Base-by-base conservation (phyloP, 1,140 invertebrate species). In the Scaptomyza graminum region DNA sequence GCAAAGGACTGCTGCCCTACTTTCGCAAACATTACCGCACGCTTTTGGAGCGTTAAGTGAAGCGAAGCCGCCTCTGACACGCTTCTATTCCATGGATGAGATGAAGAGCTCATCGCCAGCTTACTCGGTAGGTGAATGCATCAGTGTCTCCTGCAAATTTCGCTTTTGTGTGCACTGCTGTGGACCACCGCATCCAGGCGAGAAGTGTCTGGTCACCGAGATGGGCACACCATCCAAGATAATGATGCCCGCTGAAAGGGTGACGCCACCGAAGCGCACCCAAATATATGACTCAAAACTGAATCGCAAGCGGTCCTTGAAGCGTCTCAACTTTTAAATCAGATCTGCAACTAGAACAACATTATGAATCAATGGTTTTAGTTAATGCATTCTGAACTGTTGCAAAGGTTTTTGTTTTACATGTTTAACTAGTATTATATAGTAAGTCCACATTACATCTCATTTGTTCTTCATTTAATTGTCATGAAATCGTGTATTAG, bases 201-300 rank as follows among this genome's bases (percentile, higher is more conserved):
- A 65, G 25, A 80, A 75, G 9, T 88, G 83, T 46, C 69, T 76
- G 28, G 84, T 88, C 63, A 83, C 79, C 31, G 83, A 88, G 6
- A 61, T 88, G 50, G 83, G 81, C 25, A 88, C 83, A 5, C 83
- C 83, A 15, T 88, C 83, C 0, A 88, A 88, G 31, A 51, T 88
- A 0, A 76, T 88, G 84, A 73, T 79, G 76, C 84, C 84, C n/a
- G 51, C 43, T 3, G 83, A 79, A 37, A 69, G 44, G 3, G 37
- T 73, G 16, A 88, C 83, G 11, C 83, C 83, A n/a, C 83, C 83
- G 6, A 78, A 78, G 22, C 79, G 62, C 25, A 18, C 28, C 50
- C 79, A 88, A 13, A 82, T 62, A 16, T 61, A 56, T 28, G 79
- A 88, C 41, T 75, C 66, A 3, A 88, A 88, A 31, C 71, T 77